Percentiles rank a stretch among this genome's conserved stretches.
Conservation (phyloP, 2,113 vertebrate genomes). For the Balaeniceps rex region DNA sequence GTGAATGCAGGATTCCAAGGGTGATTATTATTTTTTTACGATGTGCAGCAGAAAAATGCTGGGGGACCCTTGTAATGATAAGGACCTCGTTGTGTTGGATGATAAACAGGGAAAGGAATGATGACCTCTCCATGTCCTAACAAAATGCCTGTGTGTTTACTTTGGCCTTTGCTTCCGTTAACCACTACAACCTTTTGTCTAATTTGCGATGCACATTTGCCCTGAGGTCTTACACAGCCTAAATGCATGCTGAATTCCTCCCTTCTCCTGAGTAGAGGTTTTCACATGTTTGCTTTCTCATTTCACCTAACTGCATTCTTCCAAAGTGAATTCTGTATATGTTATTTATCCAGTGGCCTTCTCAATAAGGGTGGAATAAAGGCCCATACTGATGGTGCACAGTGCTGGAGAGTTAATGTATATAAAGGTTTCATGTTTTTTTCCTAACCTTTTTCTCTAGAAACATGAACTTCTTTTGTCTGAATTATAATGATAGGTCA, state of each 20-base stretch:
- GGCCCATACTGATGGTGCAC: background rate
- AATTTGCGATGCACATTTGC: constrained; percentile 8
- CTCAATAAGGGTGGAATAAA: background rate
- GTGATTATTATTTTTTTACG: background rate
- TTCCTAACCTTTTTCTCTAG: background rate
- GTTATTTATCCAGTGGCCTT: background rate
- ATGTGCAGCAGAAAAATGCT: background rate
- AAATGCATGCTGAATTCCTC: background rate
- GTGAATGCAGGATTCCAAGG: constrained; percentile 8
- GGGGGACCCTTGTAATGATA: background rate
- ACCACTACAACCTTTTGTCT: constrained; percentile 16
- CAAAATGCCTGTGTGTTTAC: background rate
- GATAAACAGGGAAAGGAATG: background rate
- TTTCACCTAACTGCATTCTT: background rate
- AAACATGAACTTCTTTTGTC: background rate
- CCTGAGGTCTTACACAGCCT: background rate
- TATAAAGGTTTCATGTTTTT: background rate
- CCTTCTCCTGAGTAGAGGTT: background rate
- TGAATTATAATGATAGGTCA: background rate
- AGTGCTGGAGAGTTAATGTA: background rate
- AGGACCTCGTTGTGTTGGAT: background rate
- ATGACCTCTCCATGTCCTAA: background rate
- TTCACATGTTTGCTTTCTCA: background rate
- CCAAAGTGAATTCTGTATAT: background rate
- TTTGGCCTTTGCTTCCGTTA: background rate